Percentiles rank a stretch among this genome's conserved stretches.
phyloP scores from a whole-genome alignment of 2,888 invertebrate species.

The Vannuccia rotundouncinata region DNA sequence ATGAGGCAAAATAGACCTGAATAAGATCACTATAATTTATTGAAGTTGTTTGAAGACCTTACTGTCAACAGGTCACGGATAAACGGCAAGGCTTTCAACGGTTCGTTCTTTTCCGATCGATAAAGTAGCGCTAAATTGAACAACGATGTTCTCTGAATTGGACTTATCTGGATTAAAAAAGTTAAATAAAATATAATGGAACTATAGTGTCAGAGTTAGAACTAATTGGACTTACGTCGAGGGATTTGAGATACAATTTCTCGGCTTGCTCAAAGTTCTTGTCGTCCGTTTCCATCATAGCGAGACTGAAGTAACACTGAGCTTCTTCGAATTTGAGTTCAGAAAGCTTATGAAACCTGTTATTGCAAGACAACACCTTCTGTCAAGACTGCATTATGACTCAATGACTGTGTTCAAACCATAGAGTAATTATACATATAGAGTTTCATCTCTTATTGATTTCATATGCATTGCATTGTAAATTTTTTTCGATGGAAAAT shows the following conservation, averaged over 20 bases:
- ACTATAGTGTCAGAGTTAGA: neutral
- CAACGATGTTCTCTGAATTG: conserved; percentile 71
- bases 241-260: conserved; percentile 25
- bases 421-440: no score
- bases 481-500: no score
- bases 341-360: conserved; percentile 11
- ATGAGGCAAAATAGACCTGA: neutral
- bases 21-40: neutral
- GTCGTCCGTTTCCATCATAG: conserved; percentile 38
- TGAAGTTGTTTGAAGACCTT: conserved; percentile 39
- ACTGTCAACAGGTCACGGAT: conserved; percentile 76
- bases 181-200: neutral
- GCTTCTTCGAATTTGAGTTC: conserved; percentile 24
- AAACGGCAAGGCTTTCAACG: conserved; percentile 83
- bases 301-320: conserved; percentile 31
- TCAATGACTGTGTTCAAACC: no score
- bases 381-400: no score
- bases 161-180: neutral
- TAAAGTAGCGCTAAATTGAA: conserved; percentile 80
- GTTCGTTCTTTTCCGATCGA: conserved; percentile 76
- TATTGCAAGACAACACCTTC: no score
- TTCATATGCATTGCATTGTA: no score
- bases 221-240: neutral
- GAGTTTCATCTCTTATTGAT: no score
- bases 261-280: conserved; percentile 33